A percentile compares a stretch with the other conserved stretches of the same genome.
These are phyloP conservation scores for Rhabdomys dilectus DNA, from an alignment of 2,113 vertebrate species.

Conservation along the genomic window DNA sequence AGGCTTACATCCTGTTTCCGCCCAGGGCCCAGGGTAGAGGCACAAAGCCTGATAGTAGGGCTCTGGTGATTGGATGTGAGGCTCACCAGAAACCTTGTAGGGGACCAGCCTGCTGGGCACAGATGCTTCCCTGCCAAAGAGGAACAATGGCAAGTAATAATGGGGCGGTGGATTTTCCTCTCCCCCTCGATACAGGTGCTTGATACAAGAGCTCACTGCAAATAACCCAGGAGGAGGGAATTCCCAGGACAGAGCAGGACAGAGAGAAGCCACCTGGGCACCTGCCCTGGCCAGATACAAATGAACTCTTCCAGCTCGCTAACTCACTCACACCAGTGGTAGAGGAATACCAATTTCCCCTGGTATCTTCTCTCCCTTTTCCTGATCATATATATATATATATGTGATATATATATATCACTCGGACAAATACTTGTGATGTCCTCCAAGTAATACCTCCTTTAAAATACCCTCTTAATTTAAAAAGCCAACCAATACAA, in stretches of 20 bases:
- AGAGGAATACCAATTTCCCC: background rate
- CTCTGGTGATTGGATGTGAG: background rate
- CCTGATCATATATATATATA: background rate
- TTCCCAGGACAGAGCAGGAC: background rate
- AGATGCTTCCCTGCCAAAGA: background rate
- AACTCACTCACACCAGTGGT: background rate
- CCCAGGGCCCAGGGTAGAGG: slow-evolving; percentile 46
- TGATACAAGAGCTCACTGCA: background rate
- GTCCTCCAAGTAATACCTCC: background rate
- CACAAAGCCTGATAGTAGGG: background rate
- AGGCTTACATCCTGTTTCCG: slow-evolving; percentile 76
- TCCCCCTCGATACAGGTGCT: slow-evolving; percentile 2
- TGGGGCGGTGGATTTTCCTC: slow-evolving; percentile 25
- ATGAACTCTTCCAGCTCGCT: background rate
- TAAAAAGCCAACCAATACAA: background rate
- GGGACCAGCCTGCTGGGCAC: background rate
- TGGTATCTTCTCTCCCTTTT: background rate
- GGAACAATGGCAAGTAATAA: slow-evolving; percentile 3
- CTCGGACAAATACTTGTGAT: background rate
- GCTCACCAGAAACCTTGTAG: background rate
- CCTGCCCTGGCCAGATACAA: background rate
- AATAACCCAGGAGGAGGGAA: background rate
- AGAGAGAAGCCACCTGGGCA: background rate
- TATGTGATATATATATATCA: background rate
- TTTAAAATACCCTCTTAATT: background rate